phyloP scores from a whole-genome alignment of 2,888 invertebrate genomes.

The Thereva unica region DNA sequence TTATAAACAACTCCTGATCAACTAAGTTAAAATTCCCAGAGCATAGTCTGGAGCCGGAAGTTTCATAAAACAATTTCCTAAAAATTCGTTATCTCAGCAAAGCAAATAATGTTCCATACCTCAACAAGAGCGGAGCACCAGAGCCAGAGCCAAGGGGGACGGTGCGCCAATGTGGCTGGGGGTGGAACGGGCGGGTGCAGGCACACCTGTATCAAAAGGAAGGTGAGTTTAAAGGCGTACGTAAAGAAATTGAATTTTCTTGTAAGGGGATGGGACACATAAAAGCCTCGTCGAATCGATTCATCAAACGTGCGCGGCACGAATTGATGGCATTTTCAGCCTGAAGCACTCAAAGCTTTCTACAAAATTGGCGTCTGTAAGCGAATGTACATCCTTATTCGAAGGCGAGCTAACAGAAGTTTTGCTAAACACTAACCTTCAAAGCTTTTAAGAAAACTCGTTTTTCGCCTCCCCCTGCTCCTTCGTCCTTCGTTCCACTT shows the following conservation, averaged over 20 bases:
- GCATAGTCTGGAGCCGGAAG: not conserved
- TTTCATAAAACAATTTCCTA: conserved; percentile 4
- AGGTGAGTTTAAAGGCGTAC: conserved; percentile 23
- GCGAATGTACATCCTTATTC: not conserved
- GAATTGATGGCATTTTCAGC: conserved; percentile 35
- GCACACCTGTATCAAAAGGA: conserved; percentile 19
- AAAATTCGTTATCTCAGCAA: not conserved
- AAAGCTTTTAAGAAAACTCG: conserved; percentile 17
- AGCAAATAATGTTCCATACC: conserved; percentile 27
- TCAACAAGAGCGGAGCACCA: conserved; percentile 8
- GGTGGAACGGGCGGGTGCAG: no score
- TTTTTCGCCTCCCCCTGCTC: not conserved
- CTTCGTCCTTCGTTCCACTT: conserved; percentile 7
- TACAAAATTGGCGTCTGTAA: conserved; percentile 25
- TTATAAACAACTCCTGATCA: no score
- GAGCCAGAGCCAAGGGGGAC: not conserved
- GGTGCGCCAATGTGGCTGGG: no score
- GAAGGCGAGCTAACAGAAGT: conserved; percentile 16
- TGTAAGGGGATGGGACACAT: conserved; percentile 28
- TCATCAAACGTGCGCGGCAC: conserved; percentile 25
- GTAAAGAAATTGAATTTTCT: conserved; percentile 29
- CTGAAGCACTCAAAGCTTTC: conserved; percentile 26
- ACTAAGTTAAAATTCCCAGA: no score
- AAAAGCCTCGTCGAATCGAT: conserved; percentile 28
- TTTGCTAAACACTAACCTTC: conserved; percentile 27